Conservation (phyloP, 2,797 vertebrate genomes). For the Myotis pilosus region DNA sequence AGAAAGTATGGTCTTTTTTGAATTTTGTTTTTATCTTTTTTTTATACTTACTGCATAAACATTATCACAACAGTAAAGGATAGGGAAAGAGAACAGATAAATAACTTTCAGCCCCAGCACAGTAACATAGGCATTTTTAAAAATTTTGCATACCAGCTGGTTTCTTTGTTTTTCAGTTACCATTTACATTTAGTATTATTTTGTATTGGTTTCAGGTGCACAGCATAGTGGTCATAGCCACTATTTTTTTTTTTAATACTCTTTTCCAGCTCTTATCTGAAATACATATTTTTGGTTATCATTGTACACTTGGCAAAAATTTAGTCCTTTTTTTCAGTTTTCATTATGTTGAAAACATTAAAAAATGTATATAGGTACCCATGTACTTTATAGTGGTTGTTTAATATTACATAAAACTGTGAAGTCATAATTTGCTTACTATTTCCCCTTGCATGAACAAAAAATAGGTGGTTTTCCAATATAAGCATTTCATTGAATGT, state of each 20-base stretch:
- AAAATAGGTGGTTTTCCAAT: not conserved
- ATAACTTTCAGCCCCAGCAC: not conserved
- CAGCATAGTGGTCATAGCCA: not conserved
- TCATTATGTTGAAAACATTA: not conserved
- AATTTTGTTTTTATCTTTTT: not conserved
- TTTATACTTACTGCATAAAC: not conserved
- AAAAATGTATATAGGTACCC: not conserved
- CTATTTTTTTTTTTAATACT: not conserved
- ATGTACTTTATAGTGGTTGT: not conserved
- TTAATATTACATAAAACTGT: not conserved
- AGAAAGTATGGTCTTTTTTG: not conserved
- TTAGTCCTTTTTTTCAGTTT: not conserved
- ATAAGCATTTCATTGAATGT: not conserved
- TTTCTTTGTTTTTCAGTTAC: not conserved
- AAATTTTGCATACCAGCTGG: not conserved
- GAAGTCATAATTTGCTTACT: not conserved
- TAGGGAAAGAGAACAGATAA: not conserved
- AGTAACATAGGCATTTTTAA: not conserved
- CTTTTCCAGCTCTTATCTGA: not conserved
- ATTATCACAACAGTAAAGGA: not conserved
- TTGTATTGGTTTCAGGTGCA: not conserved
- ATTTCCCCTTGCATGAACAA: not conserved
- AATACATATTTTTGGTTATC: not conserved
- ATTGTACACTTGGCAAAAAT: not conserved
- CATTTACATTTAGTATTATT: not conserved